Conservation (phyloP, 2,113 vertebrate genomes). For the Ceuthmochares aereus region DNA sequence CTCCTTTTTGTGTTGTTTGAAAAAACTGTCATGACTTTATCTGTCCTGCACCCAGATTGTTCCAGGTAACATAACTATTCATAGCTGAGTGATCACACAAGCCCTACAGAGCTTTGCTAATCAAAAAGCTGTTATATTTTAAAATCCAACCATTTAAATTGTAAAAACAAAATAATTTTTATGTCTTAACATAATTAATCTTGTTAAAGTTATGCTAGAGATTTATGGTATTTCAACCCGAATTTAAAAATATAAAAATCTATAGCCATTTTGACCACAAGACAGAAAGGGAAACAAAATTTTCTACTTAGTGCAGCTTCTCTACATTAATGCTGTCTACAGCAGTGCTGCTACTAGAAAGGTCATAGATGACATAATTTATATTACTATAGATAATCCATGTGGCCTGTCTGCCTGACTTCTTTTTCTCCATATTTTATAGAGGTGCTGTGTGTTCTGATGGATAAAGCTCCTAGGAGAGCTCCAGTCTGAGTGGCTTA, state of each 20-base stretch:
- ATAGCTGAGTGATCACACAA: neutral
- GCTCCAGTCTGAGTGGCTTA: neutral
- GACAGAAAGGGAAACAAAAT: constrained; percentile 24
- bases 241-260: neutral
- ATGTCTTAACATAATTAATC: neutral
- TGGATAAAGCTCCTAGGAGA: neutral
- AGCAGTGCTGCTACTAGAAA: constrained; percentile 27
- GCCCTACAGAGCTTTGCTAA: neutral
- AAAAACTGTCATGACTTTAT: neutral
- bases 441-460: neutral
- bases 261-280: neutral
- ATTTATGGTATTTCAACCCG: neutral
- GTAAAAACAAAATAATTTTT: neutral
- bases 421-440: neutral
- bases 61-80: neutral
- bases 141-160: neutral
- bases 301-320: neutral
- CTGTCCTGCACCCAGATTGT: neutral
- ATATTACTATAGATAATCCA: constrained; percentile 41
- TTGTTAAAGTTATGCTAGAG: neutral
- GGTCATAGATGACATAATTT: constrained; percentile 44
- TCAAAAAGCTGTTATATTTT: neutral
- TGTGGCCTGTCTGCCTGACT: neutral
- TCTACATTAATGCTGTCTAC: constrained; percentile 15
- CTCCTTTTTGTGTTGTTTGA: neutral